Conservation (phyloP, 2,888 invertebrate genomes). For the Papilio protenor region DNA sequence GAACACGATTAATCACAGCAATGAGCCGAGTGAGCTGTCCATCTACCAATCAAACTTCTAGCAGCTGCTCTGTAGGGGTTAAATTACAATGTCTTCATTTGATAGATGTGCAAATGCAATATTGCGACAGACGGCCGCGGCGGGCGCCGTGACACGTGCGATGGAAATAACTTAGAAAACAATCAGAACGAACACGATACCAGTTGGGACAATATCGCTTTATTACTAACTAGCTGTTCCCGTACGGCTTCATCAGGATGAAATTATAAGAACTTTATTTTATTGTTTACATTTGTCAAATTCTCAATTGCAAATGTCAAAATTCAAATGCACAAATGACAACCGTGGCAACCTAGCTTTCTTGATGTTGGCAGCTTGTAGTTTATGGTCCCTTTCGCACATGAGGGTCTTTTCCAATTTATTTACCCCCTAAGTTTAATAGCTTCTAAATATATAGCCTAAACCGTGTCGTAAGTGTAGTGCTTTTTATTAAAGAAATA, state of each 20-base stretch:
- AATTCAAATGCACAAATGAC: no score
- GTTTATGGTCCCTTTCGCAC: no score
- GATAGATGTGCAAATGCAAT: slow-evolving; percentile 31
- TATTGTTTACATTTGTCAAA: no score
- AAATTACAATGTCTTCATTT: slow-evolving; percentile 46
- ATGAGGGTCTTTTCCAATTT: no score
- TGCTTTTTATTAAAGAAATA: no score
- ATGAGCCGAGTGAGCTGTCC: slow-evolving; percentile 44
- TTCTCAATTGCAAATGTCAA: no score
- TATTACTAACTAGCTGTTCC: slow-evolving; percentile 5
- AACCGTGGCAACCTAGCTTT: not conserved
- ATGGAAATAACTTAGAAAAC: slow-evolving; percentile 38
- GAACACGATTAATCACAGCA: slow-evolving; percentile 62
- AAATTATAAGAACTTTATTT: no score
- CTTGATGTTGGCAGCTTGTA: no score
- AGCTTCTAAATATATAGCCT: no score
- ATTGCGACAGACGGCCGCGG: slow-evolving; percentile 27
- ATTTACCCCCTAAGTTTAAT: no score
- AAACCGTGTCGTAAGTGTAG: no score
- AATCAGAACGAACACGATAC: slow-evolving; percentile 24
- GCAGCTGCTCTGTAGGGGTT: slow-evolving; percentile 46
- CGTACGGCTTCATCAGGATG: no score
- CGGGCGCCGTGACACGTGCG: slow-evolving; percentile 37
- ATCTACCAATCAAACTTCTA: slow-evolving; percentile 42
- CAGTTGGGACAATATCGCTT: slow-evolving; percentile 5